Evolutionary conservation across 2,797 vertebrate genomes (phyloP), one percentile per base, ranked within the genome.

Genomic region (Podargus strigoides): DNA sequence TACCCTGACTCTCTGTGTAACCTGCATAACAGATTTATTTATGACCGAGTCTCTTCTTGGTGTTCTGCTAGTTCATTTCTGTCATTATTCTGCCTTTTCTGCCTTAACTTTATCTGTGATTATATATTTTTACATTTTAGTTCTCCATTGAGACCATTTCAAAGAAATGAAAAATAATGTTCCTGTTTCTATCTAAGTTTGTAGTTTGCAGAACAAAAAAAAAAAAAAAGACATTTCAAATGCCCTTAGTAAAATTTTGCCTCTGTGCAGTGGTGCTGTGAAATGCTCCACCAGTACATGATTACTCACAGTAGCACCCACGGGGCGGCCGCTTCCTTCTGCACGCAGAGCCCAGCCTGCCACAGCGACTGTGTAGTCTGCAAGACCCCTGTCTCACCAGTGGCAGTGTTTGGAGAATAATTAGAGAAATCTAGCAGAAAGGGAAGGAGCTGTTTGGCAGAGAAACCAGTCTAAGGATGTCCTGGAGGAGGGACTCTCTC

Each of bases 11-110:
- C 26, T 58, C 77, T 46, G 27, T 84, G 70, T 89, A 96, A 58
- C 55, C 84, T 84, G 50, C 36, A 92, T 94, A 80, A 36, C 12
- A 46, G 46, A 37, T 83, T 80, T 94, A 89, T 96, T 96, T 95
- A 87, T 81, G 62, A 18, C 53, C 47, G 41, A 5, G 50, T 89
- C 70, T 84, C 47, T 39, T 83, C 68, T 88, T 82, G 53, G 10
- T 92, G 55, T 95, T 85, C 94, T 96, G 42, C 55, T 87, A 5
- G 94, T 82, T 74, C 73, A 27, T 41, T 79, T 79, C 47, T 90
- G 92, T 49, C 36, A 41, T 88, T 94, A 85, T 22, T 49, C 21
- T 88, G 46, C 17, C 50, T 94, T 85, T 24, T 70, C 62, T 83
- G 15, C 81, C 75, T 87, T 76, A 27, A 78, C 80, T 59, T 58